These are phyloP conservation scores for Podarcis lilfordi DNA, from an alignment of 2,797 vertebrate genomes.

Conservation along the genomic window DNA sequence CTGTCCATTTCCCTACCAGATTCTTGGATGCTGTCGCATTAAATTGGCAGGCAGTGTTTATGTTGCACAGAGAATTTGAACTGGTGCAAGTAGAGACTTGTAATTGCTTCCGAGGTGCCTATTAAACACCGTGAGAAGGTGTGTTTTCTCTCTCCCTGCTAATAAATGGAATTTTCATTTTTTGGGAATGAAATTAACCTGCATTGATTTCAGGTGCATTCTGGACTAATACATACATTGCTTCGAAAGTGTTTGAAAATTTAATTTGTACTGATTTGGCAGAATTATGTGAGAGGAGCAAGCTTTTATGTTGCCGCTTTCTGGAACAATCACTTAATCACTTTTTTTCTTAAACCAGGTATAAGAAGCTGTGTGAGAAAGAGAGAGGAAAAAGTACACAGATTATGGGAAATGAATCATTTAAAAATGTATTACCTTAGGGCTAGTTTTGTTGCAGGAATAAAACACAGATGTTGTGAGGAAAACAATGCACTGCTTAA, in stretches of 20 bases:
- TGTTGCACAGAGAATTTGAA: constrained; percentile 69
- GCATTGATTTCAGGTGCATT: constrained; percentile 79
- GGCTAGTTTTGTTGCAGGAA: constrained; percentile 27
- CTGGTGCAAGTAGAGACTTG: constrained; percentile 60
- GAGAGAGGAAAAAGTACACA: constrained; percentile 33
- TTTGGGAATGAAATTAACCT: constrained; percentile 76
- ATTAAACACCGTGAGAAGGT: constrained; percentile 61
- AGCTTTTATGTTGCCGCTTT: constrained; percentile 66
- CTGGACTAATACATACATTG: constrained; percentile 67
- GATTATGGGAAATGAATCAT: constrained; percentile 50
- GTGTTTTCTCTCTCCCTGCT: constrained; percentile 53
- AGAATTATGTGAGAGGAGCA: constrained; percentile 72
- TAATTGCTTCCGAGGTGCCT: constrained; percentile 71
- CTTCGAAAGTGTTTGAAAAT: constrained; percentile 80
- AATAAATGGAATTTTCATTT: constrained; percentile 73
- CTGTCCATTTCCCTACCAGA: constrained; percentile 69
- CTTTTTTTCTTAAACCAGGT: constrained; percentile 67
- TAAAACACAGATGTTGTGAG: background rate
- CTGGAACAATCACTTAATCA: constrained; percentile 73
- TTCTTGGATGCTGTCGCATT: constrained; percentile 60
- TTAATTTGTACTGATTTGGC: constrained; percentile 78
- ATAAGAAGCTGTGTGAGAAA: background rate
- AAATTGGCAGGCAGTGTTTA: constrained; percentile 71
- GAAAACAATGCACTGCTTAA: background rate
- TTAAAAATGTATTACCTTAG: constrained; percentile 50